Evolutionary conservation across 2,797 vertebrate genomes (phyloP).

Genomic region (Trachurus trachurus): DNA sequence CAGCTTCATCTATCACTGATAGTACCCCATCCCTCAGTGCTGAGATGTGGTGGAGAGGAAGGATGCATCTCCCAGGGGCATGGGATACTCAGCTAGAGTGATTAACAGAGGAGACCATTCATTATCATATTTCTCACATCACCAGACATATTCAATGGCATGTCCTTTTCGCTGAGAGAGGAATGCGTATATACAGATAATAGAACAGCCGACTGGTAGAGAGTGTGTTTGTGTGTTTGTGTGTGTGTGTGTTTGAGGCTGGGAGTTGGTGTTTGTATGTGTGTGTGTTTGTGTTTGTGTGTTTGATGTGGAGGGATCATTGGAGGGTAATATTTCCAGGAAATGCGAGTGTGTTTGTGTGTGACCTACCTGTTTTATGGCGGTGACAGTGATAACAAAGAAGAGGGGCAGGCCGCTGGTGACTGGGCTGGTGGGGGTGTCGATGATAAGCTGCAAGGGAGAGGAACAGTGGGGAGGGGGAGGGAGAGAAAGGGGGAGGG

Average conservation of each 20-base stretch:
- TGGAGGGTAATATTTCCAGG: constrained; percentile 37
- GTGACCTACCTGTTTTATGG: constrained; percentile 94
- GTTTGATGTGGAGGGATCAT: not conserved
- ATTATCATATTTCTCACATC: constrained; percentile 87
- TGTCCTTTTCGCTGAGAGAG: constrained; percentile 69
- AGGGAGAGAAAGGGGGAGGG: not conserved
- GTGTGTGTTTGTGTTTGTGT: not conserved
- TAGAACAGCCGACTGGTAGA: constrained; percentile 48
- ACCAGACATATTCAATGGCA: constrained; percentile 82
- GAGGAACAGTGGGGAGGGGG: constrained; percentile 26
- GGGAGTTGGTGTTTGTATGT: constrained; percentile 7
- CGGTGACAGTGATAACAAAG: constrained; percentile 98
- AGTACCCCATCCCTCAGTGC: constrained; percentile 63
- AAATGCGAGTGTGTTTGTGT: constrained; percentile 53
- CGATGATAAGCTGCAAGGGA: constrained; percentile 92
- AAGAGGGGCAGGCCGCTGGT: constrained; percentile 97
- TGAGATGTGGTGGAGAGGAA: constrained; percentile 47
- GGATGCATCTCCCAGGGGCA: constrained; percentile 69
- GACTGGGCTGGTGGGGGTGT: constrained; percentile 98
- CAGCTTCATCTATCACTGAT: constrained; percentile 77
- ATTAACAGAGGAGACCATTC: constrained; percentile 84
- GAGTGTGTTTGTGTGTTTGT: constrained; percentile 22
- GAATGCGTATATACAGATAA: constrained; percentile 77
- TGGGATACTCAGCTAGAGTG: constrained; percentile 64
- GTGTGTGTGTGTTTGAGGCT: constrained; percentile 13